Evolutionary conservation across 2,113 vertebrate genomes (phyloP), one percentile per base, ranked within the genome.

Genomic region (Sardina pilchardus): DNA sequence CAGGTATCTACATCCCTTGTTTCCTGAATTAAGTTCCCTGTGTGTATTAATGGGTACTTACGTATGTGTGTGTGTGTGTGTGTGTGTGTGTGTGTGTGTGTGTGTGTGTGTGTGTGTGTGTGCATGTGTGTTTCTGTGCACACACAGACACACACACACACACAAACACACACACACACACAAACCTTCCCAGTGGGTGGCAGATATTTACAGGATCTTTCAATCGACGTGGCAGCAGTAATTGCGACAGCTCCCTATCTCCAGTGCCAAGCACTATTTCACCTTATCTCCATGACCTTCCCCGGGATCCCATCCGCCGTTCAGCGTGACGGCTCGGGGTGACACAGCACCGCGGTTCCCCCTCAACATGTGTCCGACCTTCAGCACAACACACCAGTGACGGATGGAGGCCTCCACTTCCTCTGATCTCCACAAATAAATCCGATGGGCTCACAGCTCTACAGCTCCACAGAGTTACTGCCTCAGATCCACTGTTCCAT

Each of bases 271-370:
- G 91, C 88, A 88, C 86, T 85, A 88, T 89, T 88, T 78, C 84
- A 86, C 86, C 87, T 94, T 93, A 92, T 93, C 93, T 91, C 82
- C 81, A 88, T 90, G 90, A 94, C 93, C 92, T 95, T 94, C 91
- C 87, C 36, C 82, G 81, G 89, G 87, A 86, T 89, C 71, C 86
- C n/a, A n/a, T 87, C 91, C 85, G 71, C 86, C 1, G 0, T 84
- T 87, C 87, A 75, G 85, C 63, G 19, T 75, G 84, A 85, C 47
- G 53, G 36, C n/a, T 16, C 16, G 16, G 42, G 75, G 34, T 24
- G 53, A 83, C 71, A 82, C 36, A 36, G 47, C 45, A 39, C 83
- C 53, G 26, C 85, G 83, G 43, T 34, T 44, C 63, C 83, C 47
- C 42, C 59, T 83, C 12, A 21, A 80, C 36, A 80, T 6, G 14